Conservation (phyloP, 2,797 vertebrate genomes). For the Argya squamiceps region DNA sequence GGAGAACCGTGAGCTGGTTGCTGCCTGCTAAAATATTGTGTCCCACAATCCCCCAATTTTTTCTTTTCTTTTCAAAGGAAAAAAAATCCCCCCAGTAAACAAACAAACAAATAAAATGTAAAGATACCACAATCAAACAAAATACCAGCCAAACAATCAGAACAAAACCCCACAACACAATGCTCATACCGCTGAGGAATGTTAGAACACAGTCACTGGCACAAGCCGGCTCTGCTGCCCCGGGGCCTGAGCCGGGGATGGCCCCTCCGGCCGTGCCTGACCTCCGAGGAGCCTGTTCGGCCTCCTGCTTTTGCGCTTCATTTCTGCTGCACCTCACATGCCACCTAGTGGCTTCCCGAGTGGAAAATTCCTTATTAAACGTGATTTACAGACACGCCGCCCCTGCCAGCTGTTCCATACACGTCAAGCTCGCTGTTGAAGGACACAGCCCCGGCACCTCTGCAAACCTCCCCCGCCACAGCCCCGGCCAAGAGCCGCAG, state of each 20-base stretch:
- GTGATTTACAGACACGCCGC: fast-evolving
- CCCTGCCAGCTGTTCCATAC: fast-evolving
- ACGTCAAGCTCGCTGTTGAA: fast-evolving
- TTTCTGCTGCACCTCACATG: constrained; percentile 59
- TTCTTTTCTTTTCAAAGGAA: neutral
- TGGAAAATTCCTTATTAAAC: neutral
- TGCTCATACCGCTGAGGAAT: neutral
- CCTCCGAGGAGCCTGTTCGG: fast-evolving
- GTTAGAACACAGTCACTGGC: fast-evolving
- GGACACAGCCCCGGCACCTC: fast-evolving
- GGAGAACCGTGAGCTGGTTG: fast-evolving
- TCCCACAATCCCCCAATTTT: fast-evolving
- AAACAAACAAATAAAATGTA: neutral
- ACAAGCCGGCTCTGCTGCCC: fast-evolving
- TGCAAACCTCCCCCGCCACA: fast-evolving
- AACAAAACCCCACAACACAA: fast-evolving
- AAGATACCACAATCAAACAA: neutral
- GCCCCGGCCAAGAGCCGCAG: fast-evolving
- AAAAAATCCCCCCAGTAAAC: neutral
- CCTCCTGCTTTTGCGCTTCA: fast-evolving
- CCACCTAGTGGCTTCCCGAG: constrained; percentile 69
- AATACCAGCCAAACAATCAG: neutral
- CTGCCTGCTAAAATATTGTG: fast-evolving
- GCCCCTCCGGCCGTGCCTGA: neutral
- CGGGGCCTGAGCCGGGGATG: fast-evolving